A percentile compares a stretch with the other conserved stretches of the same genome.
phyloP scores from a whole-genome alignment of 2,113 vertebrate genomes.

The Periophthalmodon schlosseri region DNA sequence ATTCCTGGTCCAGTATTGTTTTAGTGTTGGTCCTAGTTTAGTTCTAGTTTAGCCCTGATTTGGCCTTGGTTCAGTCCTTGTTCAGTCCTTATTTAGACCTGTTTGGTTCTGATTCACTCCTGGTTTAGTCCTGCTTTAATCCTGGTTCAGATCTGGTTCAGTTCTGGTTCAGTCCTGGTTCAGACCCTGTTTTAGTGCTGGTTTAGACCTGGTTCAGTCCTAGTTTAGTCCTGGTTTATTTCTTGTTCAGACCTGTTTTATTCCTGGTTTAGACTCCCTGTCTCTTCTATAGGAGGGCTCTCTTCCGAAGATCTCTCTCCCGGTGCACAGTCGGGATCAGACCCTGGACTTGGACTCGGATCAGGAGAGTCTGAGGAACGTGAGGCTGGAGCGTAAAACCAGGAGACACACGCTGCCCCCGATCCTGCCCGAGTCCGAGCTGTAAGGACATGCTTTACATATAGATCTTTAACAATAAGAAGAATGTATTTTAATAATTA shows the following conservation, averaged over 20 bases:
- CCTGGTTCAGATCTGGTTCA: too few species aligned
- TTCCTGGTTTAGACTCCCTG: background rate
- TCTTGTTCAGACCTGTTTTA: background rate
- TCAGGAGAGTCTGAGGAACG: constrained; percentile 77
- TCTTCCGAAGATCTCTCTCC: constrained; percentile 76
- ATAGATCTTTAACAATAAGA: background rate
- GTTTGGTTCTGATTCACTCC: too few species aligned
- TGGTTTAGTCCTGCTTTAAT: too few species aligned
- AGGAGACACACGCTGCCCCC: constrained; percentile 77
- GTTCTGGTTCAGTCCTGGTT: too few species aligned
- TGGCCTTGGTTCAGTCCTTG: too few species aligned
- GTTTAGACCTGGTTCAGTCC: too few species aligned
- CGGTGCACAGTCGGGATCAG: constrained; percentile 61
- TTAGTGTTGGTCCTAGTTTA: too few species aligned
- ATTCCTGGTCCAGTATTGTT: too few species aligned
- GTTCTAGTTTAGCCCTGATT: too few species aligned
- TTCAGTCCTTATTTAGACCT: too few species aligned
- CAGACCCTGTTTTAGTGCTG: too few species aligned
- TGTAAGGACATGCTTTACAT: constrained; percentile 67
- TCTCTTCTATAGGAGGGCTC: constrained; percentile 73
- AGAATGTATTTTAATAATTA: background rate
- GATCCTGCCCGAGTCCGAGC: constrained; percentile 74
- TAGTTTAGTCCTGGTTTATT: too few species aligned
- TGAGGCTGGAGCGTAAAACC: constrained; percentile 68
- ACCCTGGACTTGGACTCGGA: constrained; percentile 80